Evolutionary conservation across 1,140 invertebrate species (phyloP), one percentile per base, ranked within the genome.

Genomic region (Teleogryllus occipitalis): DNA sequence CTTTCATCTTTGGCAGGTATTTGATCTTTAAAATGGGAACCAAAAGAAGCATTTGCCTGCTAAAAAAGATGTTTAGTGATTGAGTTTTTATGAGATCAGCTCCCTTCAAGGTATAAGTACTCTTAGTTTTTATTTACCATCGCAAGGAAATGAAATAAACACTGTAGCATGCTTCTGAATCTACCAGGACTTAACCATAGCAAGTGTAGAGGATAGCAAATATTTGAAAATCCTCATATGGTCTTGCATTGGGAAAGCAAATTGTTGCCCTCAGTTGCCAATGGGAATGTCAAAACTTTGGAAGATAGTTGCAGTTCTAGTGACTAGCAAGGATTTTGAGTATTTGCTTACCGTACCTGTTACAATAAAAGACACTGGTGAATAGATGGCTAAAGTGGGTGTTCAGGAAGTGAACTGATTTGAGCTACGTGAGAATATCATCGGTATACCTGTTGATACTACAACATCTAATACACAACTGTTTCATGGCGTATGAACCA

Each of bases 231-330:
- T 75, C 74, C 79, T 78, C 79, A 77, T 80, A 78, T 80, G 79
- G 79, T 80, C 79, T 76, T 80, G 74, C 79, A 80, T 80, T 80
- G 79, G 74, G 21, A 80, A 27, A 77, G 79, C 46, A 80, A 80
- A 80, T 27, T 80, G 74, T 80, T 80, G 74, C 21, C 74, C 79
- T n/a, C n/a, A n/a, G n/a, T n/a, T n/a, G n/a, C n/a, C n/a, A n/a
- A 78, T 46, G 22, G 79, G 74, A 80, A 39, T 80, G 74, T 80
- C 76, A 77, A 80, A 80, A 80, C 79, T 80, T 75, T 75, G 74
- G 74, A 75, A 75, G 74, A 75, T 75, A 75, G 39, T 27, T 75
- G 74, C 74, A 75, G 74, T 75, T 75, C 74, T 75, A 75, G 74
- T 75, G 74, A 75, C 74, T 75, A 18, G 74, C 74, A 75, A 75